Evolutionary conservation across 2,888 invertebrate genomes (phyloP), one percentile per base, ranked within the genome.

Genomic region (Drosophila formosana): DNA sequence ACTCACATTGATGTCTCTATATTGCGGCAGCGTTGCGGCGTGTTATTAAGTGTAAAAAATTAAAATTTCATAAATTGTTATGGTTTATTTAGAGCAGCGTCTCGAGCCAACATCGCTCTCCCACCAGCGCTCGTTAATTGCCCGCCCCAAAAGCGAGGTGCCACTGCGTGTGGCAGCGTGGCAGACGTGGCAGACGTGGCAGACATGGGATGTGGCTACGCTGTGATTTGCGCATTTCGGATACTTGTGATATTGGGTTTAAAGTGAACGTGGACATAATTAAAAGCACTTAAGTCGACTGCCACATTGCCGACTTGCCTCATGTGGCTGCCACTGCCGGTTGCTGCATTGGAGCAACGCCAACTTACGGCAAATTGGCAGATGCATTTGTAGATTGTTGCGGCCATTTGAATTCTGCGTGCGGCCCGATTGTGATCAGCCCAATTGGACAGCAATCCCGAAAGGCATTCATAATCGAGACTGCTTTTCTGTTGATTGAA

Each of bases 261-360:
- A 79, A 83, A 83, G 86, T 83, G 83, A 75, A 88, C 88, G 88
- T 88, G 88, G 78, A 88, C 83, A 88, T 85, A 88, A 88, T 83
- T 83, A 88, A 88, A 82, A 86, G 88, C 88, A 83, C 83, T 83
- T 88, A 83, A 83, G 80, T 69, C 76, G 61, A 47, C 71, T 49
- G 78, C 58, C 58, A 50, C 47, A 47, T 69, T 52, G 78, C 56
- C 46, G 51, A 43, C 60, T 43, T 45, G 37, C 28, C 23, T 32
- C 25, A 41, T 51, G 43, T 28, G 8, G 45, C 3, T 51, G 39
- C 6, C 28, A 58, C 18, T 46, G 51, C 11, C 13, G 53, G 11
- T 43, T 49, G 47, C 62, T 67, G 18, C 18, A 67, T 78, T 78
- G 78, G 78, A 78, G 47, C 70, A 18, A 28, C 70, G 78, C 78